These are phyloP conservation scores for Panonychus citri DNA, from an alignment of 1,140 invertebrate genomes.

Conservation along the genomic window DNA sequence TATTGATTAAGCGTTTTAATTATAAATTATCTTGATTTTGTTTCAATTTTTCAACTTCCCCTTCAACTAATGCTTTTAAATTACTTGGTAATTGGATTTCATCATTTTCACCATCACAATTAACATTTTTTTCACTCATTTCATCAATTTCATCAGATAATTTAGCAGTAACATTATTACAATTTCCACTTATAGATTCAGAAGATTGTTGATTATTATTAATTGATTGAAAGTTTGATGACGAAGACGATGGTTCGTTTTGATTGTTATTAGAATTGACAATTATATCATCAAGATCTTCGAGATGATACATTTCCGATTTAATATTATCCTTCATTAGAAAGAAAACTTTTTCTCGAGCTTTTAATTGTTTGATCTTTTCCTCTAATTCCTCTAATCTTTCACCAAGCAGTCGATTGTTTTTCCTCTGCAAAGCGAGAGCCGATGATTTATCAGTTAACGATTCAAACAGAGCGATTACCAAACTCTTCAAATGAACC, in stretches of 20 bases:
- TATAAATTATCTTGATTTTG: background rate
- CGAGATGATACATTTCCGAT: background rate
- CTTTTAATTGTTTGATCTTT: conserved; percentile 1
- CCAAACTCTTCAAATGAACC: conserved; percentile 45
- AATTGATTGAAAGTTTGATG: too few species aligned
- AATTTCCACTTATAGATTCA: too few species aligned
- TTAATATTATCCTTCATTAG: background rate
- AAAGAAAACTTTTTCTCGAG: conserved; percentile 1
- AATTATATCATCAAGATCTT: background rate
- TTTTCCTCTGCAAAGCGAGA: conserved; percentile 54
- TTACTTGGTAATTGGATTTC: background rate
- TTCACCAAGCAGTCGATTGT: conserved; percentile 32
- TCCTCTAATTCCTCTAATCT: conserved; percentile 6
- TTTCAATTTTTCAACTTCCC: background rate
- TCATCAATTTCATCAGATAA: background rate
- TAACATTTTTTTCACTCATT: background rate
- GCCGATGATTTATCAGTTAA: conserved; percentile 60
- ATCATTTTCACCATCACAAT: background rate
- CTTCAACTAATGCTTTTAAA: background rate
- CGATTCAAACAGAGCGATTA: conserved; percentile 48
- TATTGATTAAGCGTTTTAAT: background rate
- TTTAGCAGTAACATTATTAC: background rate
- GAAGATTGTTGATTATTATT: background rate
- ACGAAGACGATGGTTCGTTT: too few species aligned
- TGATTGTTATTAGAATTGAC: background rate